Conservation (phyloP, 2,888 invertebrate species). For the Thyatira batis region DNA sequence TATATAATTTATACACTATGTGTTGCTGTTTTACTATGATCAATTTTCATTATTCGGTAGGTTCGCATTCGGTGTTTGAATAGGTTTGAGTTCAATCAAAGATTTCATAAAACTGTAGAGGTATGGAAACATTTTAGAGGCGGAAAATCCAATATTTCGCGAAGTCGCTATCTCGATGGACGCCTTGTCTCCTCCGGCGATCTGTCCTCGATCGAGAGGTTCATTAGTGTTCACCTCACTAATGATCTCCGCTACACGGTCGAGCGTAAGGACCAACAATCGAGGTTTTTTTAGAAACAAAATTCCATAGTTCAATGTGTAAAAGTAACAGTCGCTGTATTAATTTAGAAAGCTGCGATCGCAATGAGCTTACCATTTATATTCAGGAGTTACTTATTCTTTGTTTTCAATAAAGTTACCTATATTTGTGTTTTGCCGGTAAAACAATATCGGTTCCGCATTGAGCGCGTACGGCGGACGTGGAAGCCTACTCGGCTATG, state of each 20-base stretch:
- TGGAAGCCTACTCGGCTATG: slow-evolving; percentile 40
- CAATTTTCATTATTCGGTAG: neutral
- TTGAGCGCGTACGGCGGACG: slow-evolving; percentile 20
- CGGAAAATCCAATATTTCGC: slow-evolving; percentile 44
- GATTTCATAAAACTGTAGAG: neutral
- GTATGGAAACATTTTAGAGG: slow-evolving; percentile 12
- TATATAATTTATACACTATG: too few relatives aligned
- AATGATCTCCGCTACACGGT: slow-evolving; percentile 57
- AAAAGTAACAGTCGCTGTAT: neutral
- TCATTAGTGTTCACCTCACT: slow-evolving; percentile 73
- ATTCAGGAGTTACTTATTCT: neutral
- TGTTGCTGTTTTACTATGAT: neutral
- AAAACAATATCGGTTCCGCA: slow-evolving; percentile 46
- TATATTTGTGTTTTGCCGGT: slow-evolving; percentile 18
- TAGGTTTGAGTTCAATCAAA: neutral
- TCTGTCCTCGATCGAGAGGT: slow-evolving; percentile 60
- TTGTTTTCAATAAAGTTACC: neutral
- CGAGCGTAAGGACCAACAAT: slow-evolving; percentile 32
- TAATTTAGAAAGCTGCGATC: neutral
- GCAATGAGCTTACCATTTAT: neutral
- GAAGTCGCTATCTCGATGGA: slow-evolving; percentile 40
- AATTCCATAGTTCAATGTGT: slow-evolving; percentile 24
- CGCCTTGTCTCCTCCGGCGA: slow-evolving; percentile 49
- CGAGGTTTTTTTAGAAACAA: slow-evolving; percentile 33
- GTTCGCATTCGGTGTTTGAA: neutral